These are phyloP conservation scores for Crypturellus tataupa DNA, from an alignment of 2,797 vertebrate genomes.

Conservation along the genomic window DNA sequence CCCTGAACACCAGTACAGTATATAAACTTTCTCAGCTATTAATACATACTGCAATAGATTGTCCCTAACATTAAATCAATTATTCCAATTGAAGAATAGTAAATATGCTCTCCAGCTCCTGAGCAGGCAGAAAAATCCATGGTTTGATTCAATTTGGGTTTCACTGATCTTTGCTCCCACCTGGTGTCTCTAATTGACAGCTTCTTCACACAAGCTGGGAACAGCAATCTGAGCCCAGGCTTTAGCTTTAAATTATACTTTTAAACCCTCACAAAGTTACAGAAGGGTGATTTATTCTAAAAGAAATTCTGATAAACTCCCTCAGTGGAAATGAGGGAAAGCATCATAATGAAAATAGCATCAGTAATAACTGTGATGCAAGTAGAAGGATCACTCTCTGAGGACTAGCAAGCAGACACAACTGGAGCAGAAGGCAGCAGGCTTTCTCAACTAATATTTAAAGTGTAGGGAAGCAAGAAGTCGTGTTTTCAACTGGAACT, in stretches of 20 bases:
- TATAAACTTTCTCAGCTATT: neutral
- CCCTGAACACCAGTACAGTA: neutral
- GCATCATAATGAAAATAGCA: neutral
- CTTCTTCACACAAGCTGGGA: constrained; percentile 6
- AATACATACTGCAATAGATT: neutral
- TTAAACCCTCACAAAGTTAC: neutral
- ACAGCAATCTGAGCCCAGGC: neutral
- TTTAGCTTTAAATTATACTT: constrained; percentile 42
- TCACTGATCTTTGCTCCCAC: constrained; percentile 54
- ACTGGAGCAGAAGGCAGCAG: neutral
- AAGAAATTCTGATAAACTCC: constrained; percentile 6
- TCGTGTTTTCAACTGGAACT: neutral
- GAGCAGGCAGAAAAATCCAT: constrained; percentile 19
- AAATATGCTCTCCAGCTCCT: neutral
- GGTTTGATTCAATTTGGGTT: constrained; percentile 7
- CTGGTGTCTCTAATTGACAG: constrained; percentile 48
- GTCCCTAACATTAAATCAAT: neutral
- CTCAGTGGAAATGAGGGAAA: neutral
- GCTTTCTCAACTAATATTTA: neutral
- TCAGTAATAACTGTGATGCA: neutral
- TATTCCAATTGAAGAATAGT: neutral
- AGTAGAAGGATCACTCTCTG: neutral
- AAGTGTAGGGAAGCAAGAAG: neutral
- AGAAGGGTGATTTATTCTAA: constrained; percentile 11
- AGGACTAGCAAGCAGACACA: neutral